Base-by-base conservation (phyloP, 2,113 vertebrate genomes). In the Amphilophus citrinellus region DNA sequence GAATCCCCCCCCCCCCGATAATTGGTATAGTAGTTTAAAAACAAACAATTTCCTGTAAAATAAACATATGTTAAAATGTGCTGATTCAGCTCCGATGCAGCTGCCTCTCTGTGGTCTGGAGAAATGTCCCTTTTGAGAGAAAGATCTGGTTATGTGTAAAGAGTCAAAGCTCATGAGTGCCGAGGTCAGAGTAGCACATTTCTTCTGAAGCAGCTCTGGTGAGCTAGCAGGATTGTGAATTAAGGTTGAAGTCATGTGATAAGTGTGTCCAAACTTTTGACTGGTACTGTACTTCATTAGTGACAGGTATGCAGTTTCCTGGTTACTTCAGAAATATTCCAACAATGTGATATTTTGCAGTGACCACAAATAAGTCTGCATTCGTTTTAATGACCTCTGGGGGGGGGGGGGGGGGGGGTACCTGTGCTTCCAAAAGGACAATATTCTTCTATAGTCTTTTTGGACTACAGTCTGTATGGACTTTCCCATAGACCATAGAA, bases 71-170 rank as follows among this genome's bases (percentile, higher is more conserved):
- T 37, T 8, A 68, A 18, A 42, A 42, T 42, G 39, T 42, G 39
- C 10, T 42, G 10, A 27, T 47, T 47, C 17, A 2, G 39, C 22
- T 68, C 8, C 27, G 42, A 7, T 27, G 3, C 17, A 68, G 65
- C 65, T 1, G 3, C 42, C 42, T 47, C 65, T 47, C 14, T 68
- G 14, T 10, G 0, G 39, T 68, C 22, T 47, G 3, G 17, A 53
- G 50, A 18, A 47, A 47, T 18, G 39, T 10, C 17, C 2, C 10
- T 14, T 14, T 39, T 39, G 24, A 6, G 39, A 66, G 39, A 66
- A 27, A 9, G 1, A 66, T 44, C 0, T 66, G 39, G 39, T 44
- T 66, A 15, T n/a, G 44, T 39, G 42, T 44, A 0, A 42, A 24
- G 39, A 27, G 39, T 47, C 24, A 66, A 68, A 47, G 39, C n/a